A percentile compares a stretch with the other conserved stretches of the same genome.
Evolutionary conservation across 2,888 invertebrate genomes (phyloP).

Genomic region (Punctoribates punctum): DNA sequence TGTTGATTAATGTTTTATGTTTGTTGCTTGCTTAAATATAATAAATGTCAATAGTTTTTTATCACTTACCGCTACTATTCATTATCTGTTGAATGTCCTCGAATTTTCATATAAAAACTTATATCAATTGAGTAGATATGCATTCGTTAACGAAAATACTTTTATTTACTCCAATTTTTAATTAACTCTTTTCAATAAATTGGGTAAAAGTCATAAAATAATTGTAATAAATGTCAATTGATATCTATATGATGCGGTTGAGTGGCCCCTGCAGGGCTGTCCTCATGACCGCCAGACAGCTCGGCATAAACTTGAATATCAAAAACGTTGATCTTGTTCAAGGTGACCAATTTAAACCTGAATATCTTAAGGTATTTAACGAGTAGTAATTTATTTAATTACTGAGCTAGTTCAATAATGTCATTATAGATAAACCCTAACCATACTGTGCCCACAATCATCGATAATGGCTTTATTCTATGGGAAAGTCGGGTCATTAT

Average conservation of each 20-base stretch:
- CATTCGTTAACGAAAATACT: too few relatives aligned
- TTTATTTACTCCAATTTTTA: too few relatives aligned
- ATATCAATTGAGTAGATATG: too few relatives aligned
- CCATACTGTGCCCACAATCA: constrained; percentile 74
- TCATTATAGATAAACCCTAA: constrained; percentile 57
- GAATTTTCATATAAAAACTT: too few relatives aligned
- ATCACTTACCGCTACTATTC: too few relatives aligned
- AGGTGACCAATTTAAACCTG: constrained; percentile 64
- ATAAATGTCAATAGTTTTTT: too few relatives aligned
- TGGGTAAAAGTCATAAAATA: too few relatives aligned
- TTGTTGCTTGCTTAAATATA: too few relatives aligned
- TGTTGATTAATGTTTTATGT: too few relatives aligned
- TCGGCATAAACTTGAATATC: background rate
- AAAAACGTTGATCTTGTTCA: background rate
- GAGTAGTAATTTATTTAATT: background rate
- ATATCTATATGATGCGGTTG: background rate
- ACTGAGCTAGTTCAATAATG: background rate
- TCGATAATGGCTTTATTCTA: constrained; percentile 65
- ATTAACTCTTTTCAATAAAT: too few relatives aligned
- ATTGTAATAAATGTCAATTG: background rate
- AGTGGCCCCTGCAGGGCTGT: constrained; percentile 7
- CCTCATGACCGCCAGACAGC: background rate
- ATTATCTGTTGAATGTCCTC: too few relatives aligned
- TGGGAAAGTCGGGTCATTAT: constrained; percentile 78
- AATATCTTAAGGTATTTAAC: constrained; percentile 63